A percentile compares a stretch with the other conserved stretches of the same genome.
phyloP scores from a whole-genome alignment of 2,888 invertebrate species.

The Penaeus monodon region DNA sequence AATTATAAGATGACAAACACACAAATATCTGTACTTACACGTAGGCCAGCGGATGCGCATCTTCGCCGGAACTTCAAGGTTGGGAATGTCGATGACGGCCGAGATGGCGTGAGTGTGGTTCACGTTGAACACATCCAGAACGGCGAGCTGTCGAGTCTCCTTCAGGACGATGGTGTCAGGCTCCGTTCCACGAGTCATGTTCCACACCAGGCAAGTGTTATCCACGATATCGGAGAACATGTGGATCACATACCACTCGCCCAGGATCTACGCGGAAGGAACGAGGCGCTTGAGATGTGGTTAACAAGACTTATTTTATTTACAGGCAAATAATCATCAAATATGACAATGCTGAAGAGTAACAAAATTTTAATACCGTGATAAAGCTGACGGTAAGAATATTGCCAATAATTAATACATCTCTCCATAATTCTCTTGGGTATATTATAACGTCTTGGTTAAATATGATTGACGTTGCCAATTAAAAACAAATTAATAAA shows the following conservation, averaged over 20 bases:
- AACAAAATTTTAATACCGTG: too few species aligned
- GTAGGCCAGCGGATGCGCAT: slow-evolving; percentile 83
- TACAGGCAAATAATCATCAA: too few species aligned
- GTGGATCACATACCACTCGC: slow-evolving; percentile 87
- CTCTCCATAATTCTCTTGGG: too few species aligned
- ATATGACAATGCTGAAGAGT: too few species aligned
- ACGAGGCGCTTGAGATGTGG: not conserved
- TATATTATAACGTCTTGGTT: too few species aligned
- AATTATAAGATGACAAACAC: too few species aligned
- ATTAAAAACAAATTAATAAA: too few species aligned
- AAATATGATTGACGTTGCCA: too few species aligned
- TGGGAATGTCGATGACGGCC: slow-evolving; percentile 77
- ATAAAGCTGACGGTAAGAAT: too few species aligned
- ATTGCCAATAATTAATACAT: too few species aligned
- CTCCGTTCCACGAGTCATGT: slow-evolving; percentile 76
- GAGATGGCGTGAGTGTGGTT: slow-evolving; percentile 85
- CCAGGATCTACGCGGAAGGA: slow-evolving; percentile 76
- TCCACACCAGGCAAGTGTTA: slow-evolving; percentile 83
- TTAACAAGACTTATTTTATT: not conserved
- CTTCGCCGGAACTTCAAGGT: slow-evolving; percentile 73
- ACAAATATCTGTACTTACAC: too few species aligned
- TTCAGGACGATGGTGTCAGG: slow-evolving; percentile 78
- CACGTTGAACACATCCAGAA: slow-evolving; percentile 78
- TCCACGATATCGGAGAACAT: slow-evolving; percentile 81
- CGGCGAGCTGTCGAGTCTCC: slow-evolving; percentile 79